These are phyloP conservation scores for Amazona vittata DNA, from an alignment of 2,113 vertebrate species.

Conservation along the genomic window DNA sequence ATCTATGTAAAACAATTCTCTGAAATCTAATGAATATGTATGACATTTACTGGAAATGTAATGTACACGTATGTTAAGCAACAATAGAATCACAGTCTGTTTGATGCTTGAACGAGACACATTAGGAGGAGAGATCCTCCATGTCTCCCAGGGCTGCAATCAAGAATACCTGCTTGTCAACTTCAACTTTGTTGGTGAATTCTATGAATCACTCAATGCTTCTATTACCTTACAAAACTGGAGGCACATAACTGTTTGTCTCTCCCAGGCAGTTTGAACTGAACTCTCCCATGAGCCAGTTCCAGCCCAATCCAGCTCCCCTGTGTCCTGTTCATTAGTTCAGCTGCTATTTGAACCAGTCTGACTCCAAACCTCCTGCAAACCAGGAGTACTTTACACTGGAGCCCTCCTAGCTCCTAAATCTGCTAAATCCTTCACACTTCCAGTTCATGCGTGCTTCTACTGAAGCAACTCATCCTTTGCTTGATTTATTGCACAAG, in stretches of 20 bases:
- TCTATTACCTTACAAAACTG: neutral
- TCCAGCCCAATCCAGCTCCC: neutral
- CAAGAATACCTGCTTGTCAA: neutral
- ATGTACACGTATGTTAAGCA: neutral
- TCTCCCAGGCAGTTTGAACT: neutral
- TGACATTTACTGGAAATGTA: neutral
- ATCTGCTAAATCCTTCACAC: neutral
- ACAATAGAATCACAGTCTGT: neutral
- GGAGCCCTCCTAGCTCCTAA: neutral
- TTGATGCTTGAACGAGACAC: neutral
- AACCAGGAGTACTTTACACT: neutral
- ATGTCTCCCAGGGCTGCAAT: neutral
- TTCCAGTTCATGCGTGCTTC: neutral
- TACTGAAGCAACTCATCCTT: neutral
- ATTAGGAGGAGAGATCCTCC: neutral
- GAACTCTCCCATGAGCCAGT: accelerated
- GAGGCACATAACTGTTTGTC: neutral
- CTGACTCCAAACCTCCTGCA: neutral
- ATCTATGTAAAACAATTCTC: neutral
- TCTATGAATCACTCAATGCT: neutral
- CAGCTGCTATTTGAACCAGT: neutral
- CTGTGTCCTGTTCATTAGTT: accelerated
- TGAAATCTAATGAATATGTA: neutral
- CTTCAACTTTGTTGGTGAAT: neutral
- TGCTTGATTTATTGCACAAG: neutral